These are phyloP conservation scores for Aphis gossypii DNA, from an alignment of 1,140 invertebrate genomes.

Conservation along the genomic window DNA sequence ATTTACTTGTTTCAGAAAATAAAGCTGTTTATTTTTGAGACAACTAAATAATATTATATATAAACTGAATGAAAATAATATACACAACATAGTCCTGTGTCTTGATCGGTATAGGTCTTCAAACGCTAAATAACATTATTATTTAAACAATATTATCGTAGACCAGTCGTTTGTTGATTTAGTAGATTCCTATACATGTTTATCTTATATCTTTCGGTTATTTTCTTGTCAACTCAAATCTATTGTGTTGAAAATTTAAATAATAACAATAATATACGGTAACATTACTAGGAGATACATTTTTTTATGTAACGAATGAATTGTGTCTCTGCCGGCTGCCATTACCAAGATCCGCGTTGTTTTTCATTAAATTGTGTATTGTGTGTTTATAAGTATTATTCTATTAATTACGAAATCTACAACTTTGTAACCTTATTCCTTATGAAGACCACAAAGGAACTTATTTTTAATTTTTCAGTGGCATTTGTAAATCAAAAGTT, in stretches of 20 bases:
- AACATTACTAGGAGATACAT: too few relatives aligned
- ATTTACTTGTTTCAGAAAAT: not conserved
- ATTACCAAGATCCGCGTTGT: not conserved
- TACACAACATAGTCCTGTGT: not conserved
- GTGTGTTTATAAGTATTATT: not conserved
- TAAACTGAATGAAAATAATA: not conserved
- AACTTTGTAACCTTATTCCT: not conserved
- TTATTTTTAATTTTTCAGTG: not conserved
- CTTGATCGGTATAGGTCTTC: not conserved
- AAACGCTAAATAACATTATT: not conserved
- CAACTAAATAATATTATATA: not conserved
- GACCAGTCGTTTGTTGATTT: not conserved
- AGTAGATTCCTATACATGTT: too few relatives aligned
- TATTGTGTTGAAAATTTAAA: too few relatives aligned
- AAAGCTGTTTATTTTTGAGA: not conserved
- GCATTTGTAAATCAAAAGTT: not conserved
- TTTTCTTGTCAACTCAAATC: too few relatives aligned
- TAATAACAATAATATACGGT: not conserved
- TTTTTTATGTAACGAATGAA: not conserved
- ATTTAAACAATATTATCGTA: not conserved
- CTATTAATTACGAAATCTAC: not conserved
- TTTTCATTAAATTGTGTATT: not conserved
- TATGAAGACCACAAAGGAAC: not conserved
- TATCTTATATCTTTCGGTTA: too few relatives aligned
- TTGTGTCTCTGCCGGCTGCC: not conserved